Base-by-base conservation (phyloP, 2,113 vertebrate species). In the Erythrocercus mccallii region DNA sequence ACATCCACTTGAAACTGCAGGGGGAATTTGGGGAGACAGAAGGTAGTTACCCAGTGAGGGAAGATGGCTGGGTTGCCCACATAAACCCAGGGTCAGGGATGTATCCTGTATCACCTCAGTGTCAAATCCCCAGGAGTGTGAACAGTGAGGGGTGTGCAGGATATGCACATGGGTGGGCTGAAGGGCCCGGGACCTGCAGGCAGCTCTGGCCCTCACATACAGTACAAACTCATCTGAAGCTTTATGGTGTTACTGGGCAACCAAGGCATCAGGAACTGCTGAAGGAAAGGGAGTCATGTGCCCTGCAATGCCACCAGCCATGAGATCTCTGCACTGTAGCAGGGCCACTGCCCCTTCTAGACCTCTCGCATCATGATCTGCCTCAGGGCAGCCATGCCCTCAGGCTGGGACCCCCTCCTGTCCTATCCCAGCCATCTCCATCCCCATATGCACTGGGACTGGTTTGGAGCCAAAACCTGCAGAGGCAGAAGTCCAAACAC, bases 1-100 rank as follows among this genome's bases (percentile, higher is more conserved):
- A 95, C n/a, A 94, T 95, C 93, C 94, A 91, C 95, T 92, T 95
- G 94, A 76, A 95, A 95, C 95, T 96, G 89, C 94, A 89, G 81
- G 94, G 96, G 91, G 93, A 95, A 95, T 95, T 91, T 94, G 88
- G 69, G 89, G 95, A 96, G 65, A 95, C 65, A 95, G 83, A 94
- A 86, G 11, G 88, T 23, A 74, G 90, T 91, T 81, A 84, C 89
- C 93, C 89, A 80, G 37, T 38, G 83, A 8, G 18, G 79, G 80
- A 68, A 57, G 42, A 37, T 74, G 86, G 45, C 58, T 0, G 1
- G 70, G 61, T 35, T 0, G 0, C 44, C 45, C 58, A 61, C 0
- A 2, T 50, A 68, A 40, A 38, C 33, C 33, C 28, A 24, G 64
- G 44, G 18, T 54, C 64, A 73, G 89, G 57, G 51, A 62, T 1